Percentiles rank a stretch among this genome's conserved stretches.
These are phyloP conservation scores for Erythrocercus mccallii DNA, from an alignment of 2,113 vertebrate species.

Conservation along the genomic window DNA sequence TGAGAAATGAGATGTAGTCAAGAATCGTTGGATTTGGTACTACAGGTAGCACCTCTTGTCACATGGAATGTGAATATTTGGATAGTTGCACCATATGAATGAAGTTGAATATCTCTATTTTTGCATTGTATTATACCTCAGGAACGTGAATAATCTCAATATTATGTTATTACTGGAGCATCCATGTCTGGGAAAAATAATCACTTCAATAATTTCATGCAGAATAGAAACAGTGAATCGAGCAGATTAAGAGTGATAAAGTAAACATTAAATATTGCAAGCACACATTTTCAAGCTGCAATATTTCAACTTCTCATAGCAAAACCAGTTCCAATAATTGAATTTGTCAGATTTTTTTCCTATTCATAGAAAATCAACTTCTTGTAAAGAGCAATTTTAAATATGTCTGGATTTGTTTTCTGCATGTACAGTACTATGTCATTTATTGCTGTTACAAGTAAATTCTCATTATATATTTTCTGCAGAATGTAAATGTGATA, in stretches of 20 bases:
- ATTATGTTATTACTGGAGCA: neutral
- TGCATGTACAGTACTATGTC: neutral
- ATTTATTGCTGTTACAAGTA: conserved; percentile 49
- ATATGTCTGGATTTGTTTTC: conserved; percentile 17
- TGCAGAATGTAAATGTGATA: conserved; percentile 36
- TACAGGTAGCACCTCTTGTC: neutral
- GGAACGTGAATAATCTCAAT: conserved; percentile 1
- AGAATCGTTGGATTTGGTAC: neutral
- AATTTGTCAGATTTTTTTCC: conserved; percentile 16
- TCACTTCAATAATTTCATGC: conserved; percentile 14
- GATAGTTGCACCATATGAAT: neutral
- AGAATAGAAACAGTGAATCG: conserved; percentile 26
- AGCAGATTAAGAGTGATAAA: conserved; percentile 33
- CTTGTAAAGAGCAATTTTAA: neutral
- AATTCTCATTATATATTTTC: conserved; percentile 46
- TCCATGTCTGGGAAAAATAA: conserved; percentile 13
- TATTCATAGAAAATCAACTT: conserved; percentile 20
- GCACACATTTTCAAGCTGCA: neutral
- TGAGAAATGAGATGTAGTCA: neutral
- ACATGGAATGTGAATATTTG: neutral
- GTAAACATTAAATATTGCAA: conserved; percentile 36
- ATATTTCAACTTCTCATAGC: conserved; percentile 34
- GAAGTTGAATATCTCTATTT: neutral
- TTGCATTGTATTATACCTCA: neutral
- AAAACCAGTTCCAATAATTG: conserved; percentile 32